Evolutionary conservation across 2,888 invertebrate species (phyloP).

Genomic region (Enchytraeus crypticus): DNA sequence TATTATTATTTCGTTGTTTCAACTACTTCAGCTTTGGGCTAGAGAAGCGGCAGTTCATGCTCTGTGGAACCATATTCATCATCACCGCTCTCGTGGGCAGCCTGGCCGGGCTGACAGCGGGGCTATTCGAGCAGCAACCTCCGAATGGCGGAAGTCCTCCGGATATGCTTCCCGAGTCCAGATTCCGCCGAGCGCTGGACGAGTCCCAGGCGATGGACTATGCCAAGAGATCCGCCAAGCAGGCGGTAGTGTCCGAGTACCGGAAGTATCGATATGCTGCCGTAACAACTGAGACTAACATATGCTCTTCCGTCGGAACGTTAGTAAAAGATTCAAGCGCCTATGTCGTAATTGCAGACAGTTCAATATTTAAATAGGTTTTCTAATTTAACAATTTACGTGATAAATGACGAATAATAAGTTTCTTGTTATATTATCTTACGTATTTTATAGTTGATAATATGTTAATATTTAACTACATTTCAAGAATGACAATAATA

Average conservation of each 20-base stretch:
- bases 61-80: neutral
- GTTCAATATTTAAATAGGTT: neutral
- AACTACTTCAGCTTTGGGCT: neutral
- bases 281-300: constrained; percentile 15
- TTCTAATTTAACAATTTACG: too few species aligned
- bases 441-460: too few species aligned
- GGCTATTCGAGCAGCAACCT: constrained; percentile 16
- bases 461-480: too few species aligned
- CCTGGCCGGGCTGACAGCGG: constrained; percentile 19
- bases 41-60: neutral
- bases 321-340: neutral
- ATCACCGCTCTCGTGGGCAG: neutral
- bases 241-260: constrained; percentile 1
- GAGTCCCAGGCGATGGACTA: neutral
- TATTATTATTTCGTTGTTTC: neutral
- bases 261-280: constrained; percentile 8
- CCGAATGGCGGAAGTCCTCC: constrained; percentile 19
- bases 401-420: too few species aligned
- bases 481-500: neutral
- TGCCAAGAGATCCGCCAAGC: neutral
- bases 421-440: too few species aligned
- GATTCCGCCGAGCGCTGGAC: neutral
- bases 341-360: neutral
- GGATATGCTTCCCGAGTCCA: neutral
- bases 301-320: constrained; percentile 22